Conservation (phyloP, 2,113 vertebrate species). For the Loxodonta africana region DNA sequence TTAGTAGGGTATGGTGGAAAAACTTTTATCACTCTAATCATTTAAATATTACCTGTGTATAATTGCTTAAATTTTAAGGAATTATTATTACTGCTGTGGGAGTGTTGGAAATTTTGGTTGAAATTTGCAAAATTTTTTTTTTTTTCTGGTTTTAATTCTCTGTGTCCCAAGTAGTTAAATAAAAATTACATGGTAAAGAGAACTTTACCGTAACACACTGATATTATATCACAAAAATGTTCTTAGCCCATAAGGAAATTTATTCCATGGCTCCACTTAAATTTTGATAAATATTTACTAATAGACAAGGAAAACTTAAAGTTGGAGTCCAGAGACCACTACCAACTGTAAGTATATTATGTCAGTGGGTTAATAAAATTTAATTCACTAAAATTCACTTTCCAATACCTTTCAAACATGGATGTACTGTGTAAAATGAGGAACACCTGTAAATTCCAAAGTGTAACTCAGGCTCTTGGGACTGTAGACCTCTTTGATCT, state of each 20-base stretch:
- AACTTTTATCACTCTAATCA: conserved; percentile 30
- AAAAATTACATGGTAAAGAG: conserved; percentile 38
- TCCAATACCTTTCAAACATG: conserved; percentile 45
- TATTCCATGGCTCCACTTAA: background rate
- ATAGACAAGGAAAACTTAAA: conserved; percentile 19
- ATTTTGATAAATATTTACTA: conserved; percentile 52
- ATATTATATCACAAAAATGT: background rate
- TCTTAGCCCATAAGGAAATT: conserved; percentile 36
- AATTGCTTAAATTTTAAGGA: conserved; percentile 11
- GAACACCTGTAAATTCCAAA: conserved; percentile 73
- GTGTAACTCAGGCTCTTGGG: conserved; percentile 62
- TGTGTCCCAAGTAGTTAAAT: background rate
- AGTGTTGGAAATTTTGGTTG: conserved; percentile 64
- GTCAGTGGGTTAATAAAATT: conserved; percentile 42
- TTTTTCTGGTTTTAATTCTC: background rate
- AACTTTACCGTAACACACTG: background rate
- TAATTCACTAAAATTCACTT: conserved; percentile 51
- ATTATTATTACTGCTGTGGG: conserved; percentile 31
- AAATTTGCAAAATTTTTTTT: background rate
- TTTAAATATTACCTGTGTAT: conserved; percentile 39
- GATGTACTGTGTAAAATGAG: conserved; percentile 63
- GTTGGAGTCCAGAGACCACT: background rate
- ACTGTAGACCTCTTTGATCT: conserved; percentile 75
- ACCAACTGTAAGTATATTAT: background rate
- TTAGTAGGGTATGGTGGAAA: background rate